Percentiles rank a stretch among this genome's conserved stretches.
Evolutionary conservation across 2,113 vertebrate genomes (phyloP).

Genomic region (Chunga burmeisteri): DNA sequence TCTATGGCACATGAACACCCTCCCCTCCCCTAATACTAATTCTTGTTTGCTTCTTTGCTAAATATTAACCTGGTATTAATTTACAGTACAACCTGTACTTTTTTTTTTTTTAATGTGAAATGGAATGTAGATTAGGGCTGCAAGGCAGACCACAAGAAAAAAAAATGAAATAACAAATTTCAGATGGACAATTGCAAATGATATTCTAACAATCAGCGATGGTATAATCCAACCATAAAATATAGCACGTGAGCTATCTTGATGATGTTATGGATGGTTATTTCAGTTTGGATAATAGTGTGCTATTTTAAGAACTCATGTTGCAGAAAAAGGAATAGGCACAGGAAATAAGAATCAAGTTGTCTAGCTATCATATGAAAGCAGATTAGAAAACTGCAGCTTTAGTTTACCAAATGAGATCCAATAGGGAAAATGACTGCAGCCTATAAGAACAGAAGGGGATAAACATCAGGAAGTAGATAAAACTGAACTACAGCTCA

Average conservation of each 20-base stretch:
- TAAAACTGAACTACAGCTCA: not conserved
- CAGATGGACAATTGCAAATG: not conserved
- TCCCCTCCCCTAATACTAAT: not conserved
- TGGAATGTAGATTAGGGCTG: not conserved
- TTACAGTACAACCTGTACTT: not conserved
- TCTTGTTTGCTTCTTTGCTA: not conserved
- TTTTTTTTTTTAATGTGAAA: not conserved
- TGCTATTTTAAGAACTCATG: not conserved
- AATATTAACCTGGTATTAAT: not conserved
- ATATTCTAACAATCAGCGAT: not conserved
- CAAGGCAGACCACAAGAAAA: not conserved
- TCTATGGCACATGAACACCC: not conserved
- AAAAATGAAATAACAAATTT: not conserved
- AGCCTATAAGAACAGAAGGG: not conserved
- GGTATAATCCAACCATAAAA: not conserved
- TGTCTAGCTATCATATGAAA: not conserved
- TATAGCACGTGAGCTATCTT: not conserved
- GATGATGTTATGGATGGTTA: not conserved
- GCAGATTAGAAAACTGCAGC: not conserved
- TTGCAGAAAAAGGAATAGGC: not conserved
- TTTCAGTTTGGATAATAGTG: not conserved
- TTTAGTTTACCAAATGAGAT: not conserved
- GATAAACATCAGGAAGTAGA: not conserved
- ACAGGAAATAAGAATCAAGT: not conserved
- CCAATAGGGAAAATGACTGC: not conserved